Percentiles rank a stretch among this genome's conserved stretches.
These are phyloP conservation scores for Sturnus vulgaris DNA, from an alignment of 2,113 vertebrate species.

Conservation along the genomic window DNA sequence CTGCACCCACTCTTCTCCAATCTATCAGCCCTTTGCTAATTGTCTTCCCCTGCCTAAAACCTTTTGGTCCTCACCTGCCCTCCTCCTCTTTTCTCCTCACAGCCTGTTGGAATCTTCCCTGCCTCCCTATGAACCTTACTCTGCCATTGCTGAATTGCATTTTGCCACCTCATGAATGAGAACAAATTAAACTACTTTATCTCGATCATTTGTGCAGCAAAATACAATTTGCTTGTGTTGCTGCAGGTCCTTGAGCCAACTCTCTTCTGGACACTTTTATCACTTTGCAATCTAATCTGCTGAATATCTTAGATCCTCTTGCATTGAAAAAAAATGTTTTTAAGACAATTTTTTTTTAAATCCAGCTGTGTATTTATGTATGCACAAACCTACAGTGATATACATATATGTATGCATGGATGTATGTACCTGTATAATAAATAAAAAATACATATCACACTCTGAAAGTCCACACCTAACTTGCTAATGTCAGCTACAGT, in stretches of 20 bases:
- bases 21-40: background rate
- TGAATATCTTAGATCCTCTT: conserved; percentile 34
- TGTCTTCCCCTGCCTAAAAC: background rate
- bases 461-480: conserved; percentile 66
- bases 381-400: background rate
- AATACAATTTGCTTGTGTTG: conserved; percentile 41
- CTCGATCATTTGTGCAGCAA: conserved; percentile 31
- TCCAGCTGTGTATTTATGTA: background rate
- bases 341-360: background rate
- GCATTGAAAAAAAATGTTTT: conserved; percentile 31
- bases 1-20: background rate
- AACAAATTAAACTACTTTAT: conserved; percentile 46
- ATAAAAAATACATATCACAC: conserved; percentile 26
- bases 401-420: background rate
- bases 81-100: background rate
- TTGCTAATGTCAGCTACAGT: conserved; percentile 66
- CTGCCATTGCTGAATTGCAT: background rate
- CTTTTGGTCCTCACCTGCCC: background rate
- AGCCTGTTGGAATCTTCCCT: background rate
- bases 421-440: background rate
- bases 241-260: conserved; percentile 5
- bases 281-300: conserved; percentile 51
- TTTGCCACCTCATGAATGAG: background rate
- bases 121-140: background rate
- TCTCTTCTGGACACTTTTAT: conserved; percentile 56